These are phyloP conservation scores for Nycticryphes semicollaris DNA, from an alignment of 2,113 vertebrate species.

Conservation along the genomic window DNA sequence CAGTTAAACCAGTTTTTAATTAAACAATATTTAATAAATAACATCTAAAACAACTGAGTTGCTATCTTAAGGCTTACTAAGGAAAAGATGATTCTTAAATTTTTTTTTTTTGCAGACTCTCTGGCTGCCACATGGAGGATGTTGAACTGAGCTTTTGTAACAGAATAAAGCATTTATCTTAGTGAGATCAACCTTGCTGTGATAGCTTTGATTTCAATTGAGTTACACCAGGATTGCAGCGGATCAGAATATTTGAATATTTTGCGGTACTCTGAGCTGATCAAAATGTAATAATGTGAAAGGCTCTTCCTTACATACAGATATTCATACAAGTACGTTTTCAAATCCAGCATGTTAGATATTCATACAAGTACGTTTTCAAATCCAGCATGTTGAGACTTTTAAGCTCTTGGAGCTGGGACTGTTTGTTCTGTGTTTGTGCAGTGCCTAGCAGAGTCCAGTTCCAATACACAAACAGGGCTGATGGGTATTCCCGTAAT, in stretches of 20 bases:
- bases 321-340: not conserved
- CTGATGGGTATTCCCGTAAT: not conserved
- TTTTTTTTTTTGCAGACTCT: not conserved
- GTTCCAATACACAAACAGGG: not conserved
- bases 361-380: not conserved
- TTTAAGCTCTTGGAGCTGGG: not conserved
- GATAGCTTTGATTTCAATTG: not conserved
- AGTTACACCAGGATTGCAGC: not conserved
- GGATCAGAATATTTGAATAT: not conserved
- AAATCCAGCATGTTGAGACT: not conserved
- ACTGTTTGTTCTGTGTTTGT: not conserved
- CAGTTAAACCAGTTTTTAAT: constrained; percentile 42
- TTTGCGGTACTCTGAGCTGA: not conserved
- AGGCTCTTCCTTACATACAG: not conserved
- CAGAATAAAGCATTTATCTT: not conserved
- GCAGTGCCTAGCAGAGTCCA: not conserved
- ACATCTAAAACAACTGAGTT: not conserved
- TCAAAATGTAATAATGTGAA: not conserved
- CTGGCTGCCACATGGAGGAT: not conserved
- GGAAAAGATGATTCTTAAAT: not conserved
- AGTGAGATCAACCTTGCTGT: not conserved
- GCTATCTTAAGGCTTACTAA: not conserved
- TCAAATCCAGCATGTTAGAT: not conserved
- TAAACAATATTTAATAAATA: constrained; percentile 39
- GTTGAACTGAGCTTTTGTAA: not conserved